phyloP scores from a whole-genome alignment of 2,113 vertebrate species.

The Psammodynastes pulverulentus region DNA sequence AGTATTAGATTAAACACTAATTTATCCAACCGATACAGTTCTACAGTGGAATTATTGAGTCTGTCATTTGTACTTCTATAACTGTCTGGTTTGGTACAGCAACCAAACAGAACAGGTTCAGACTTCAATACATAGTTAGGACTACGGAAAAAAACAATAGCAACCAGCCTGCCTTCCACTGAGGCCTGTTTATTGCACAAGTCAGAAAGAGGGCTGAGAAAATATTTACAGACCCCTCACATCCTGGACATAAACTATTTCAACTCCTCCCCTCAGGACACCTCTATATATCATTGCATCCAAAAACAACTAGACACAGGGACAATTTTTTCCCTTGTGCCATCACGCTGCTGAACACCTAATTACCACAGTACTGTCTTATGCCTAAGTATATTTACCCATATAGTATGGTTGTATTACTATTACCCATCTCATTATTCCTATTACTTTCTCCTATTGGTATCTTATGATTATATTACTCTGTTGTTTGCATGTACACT shows the following conservation, averaged over 20 bases:
- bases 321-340: neutral
- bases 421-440: neutral
- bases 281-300: neutral
- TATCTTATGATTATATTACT: no score
- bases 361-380: neutral
- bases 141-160: neutral
- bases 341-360: neutral
- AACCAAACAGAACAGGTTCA: neutral
- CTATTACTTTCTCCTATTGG: no score
- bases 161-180: neutral
- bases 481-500: no score
- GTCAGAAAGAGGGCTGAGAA: neutral
- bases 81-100: neutral
- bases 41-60: neutral
- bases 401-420: neutral
- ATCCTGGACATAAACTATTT: neutral
- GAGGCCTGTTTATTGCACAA: neutral
- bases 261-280: neutral
- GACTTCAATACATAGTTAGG: neutral
- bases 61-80: neutral
- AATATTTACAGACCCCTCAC: neutral
- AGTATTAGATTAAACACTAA: neutral
- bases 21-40: neutral
- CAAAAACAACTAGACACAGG: neutral
- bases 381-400: neutral